Evolutionary conservation across 2,888 invertebrate species (phyloP), one percentile per base, ranked within the genome.

Genomic region (Ectobius pallidus): DNA sequence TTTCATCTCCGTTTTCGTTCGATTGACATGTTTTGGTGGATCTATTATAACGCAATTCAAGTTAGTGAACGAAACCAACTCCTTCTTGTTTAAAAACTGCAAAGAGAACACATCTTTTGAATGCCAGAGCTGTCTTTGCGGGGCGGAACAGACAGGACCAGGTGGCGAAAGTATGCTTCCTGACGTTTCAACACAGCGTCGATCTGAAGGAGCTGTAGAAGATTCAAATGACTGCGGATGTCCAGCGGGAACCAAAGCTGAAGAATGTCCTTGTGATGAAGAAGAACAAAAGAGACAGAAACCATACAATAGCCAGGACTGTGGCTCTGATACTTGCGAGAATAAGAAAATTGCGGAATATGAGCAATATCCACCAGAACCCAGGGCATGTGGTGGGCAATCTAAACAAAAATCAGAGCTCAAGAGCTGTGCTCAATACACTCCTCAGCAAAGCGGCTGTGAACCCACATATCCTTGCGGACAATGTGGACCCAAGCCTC

Each of bases 1-100:
- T 4, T 86, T 87, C 76, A 85, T 90, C 14, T 81, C 85, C 0
- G 86, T 90, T 79, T 90, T 89, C 81, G 82, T 90, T 58, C 83
- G 91, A 11, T 86, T 89, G 80, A 89, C 90, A 7, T 89, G 89
- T 78, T 90, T 90, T 77, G 91, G 91, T 1, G 87, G 87, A 78
- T 79, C 87, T 72, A 89, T 91, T 30, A 86, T 90, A 14, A 91
- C 91, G 0, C 88, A 87, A 78, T 91, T 91, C 79, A 69, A 72
- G 44, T 32, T 74, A 16, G 72, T 83, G 67, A 80, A 82, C 22
- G 83, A 84, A 72, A 61, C 61, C 7, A 61, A 82, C 0, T 83
- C 78, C 0, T 80, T 84, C 1, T 78, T 84, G n/a, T 84, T 84
- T 76, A 84, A 83, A 75, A 70, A 70, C 32, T 52, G 58, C n/a